Conservation (phyloP, 2,888 invertebrate species). For the Cerceris rybyensis region DNA sequence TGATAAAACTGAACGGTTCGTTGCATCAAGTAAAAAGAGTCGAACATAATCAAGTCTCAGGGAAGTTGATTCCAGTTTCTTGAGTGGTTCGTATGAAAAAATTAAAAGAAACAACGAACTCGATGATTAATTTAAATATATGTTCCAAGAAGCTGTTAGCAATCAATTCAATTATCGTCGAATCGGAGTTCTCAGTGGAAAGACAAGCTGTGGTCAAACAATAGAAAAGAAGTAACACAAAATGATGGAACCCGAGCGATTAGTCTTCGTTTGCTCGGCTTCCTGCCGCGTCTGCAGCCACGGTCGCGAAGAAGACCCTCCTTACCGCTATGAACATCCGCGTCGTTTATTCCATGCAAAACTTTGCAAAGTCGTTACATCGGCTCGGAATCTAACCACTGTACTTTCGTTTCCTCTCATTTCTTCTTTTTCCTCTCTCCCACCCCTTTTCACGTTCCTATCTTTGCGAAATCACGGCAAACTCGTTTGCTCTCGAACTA, state of each 20-base stretch:
- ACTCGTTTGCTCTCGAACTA: conserved; percentile 27
- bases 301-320: conserved; percentile 45
- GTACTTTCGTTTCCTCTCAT: conserved; percentile 24
- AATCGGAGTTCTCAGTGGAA: conserved; percentile 40
- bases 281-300: conserved; percentile 56
- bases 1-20: background rate
- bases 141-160: conserved; percentile 17
- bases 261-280: conserved; percentile 46
- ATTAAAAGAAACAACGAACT: conserved; percentile 5
- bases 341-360: conserved; percentile 46
- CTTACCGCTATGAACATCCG: conserved; percentile 50
- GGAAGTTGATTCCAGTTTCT: background rate
- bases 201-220: background rate
- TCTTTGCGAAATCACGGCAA: conserved; percentile 17
- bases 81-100: background rate
- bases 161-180: conserved; percentile 52
- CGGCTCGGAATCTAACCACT: conserved; percentile 25
- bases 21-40: background rate
- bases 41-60: background rate
- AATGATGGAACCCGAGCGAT: conserved; percentile 46
- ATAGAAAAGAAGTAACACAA: conserved; percentile 37
- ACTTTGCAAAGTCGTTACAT: conserved; percentile 57
- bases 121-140: conserved; percentile 43
- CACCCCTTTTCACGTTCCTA: conserved; percentile 12
- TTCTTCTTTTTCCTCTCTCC: conserved; percentile 18